phyloP scores from a whole-genome alignment of 2,888 invertebrate genomes.

The Cantharis rufa region DNA sequence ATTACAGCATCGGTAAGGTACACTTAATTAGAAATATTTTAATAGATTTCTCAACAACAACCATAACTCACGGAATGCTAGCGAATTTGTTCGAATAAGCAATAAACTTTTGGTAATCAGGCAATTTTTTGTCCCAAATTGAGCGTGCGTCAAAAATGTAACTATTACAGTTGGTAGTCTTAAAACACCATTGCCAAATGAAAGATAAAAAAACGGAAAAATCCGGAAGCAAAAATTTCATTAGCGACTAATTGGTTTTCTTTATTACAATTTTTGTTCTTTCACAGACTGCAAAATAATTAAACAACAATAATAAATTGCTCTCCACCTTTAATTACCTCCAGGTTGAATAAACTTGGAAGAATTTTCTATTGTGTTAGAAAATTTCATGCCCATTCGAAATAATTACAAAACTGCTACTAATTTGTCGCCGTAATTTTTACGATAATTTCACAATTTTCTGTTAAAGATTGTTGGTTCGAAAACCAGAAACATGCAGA shows the following conservation, averaged over 20 bases:
- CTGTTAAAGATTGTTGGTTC: constrained; percentile 70
- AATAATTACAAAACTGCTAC: not conserved
- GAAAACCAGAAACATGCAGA: constrained; percentile 70
- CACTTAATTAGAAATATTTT: not conserved
- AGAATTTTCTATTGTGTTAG: not conserved
- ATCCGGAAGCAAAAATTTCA: not conserved
- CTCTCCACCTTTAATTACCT: not conserved
- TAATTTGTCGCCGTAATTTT: not conserved
- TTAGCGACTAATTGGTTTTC: not conserved
- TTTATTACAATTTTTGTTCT: not conserved
- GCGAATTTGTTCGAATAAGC: not conserved
- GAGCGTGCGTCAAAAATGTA: not conserved
- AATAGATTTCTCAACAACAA: not conserved
- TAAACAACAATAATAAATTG: not conserved
- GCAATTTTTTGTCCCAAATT: not conserved
- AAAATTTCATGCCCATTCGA: not conserved
- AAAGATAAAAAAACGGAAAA: not conserved
- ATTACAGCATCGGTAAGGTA: not conserved
- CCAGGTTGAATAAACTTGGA: not conserved
- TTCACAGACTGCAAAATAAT: not conserved
- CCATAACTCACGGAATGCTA: not conserved
- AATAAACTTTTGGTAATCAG: not conserved
- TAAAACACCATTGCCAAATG: no score
- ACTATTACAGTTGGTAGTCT: not conserved
- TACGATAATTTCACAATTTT: not conserved